A percentile compares a stretch with the other conserved stretches of the same genome.
These are phyloP conservation scores for Bombus affinis DNA, from an alignment of 1,140 invertebrate species.

Conservation along the genomic window DNA sequence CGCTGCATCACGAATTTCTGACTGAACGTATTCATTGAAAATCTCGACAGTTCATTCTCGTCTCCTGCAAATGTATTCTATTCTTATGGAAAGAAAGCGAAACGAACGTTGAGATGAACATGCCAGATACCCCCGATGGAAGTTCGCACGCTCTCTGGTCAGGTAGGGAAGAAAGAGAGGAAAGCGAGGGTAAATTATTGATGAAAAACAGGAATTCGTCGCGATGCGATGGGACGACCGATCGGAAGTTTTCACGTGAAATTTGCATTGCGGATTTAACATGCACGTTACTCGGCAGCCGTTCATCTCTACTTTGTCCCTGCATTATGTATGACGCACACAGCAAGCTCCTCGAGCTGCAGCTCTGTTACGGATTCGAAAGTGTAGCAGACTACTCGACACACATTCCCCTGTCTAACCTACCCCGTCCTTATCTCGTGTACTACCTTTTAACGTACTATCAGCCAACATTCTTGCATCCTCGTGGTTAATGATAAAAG, in stretches of 20 bases:
- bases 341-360: conserved; percentile 26
- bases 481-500: conserved; percentile 33
- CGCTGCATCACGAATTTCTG: too few relatives aligned
- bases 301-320: conserved; percentile 51
- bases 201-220: conserved; percentile 16
- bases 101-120: neutral
- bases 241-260: conserved; percentile 29
- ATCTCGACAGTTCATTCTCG: neutral
- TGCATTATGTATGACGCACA: conserved; percentile 49
- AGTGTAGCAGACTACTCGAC: conserved; percentile 58
- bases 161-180: neutral
- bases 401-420: conserved; percentile 48
- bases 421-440: conserved; percentile 25
- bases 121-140: conserved; percentile 7
- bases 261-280: conserved; percentile 46
- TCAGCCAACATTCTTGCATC: conserved; percentile 14
- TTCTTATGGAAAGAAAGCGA: conserved; percentile 16
- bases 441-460: conserved; percentile 38
- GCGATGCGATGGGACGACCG: neutral
- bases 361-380: conserved; percentile 51
- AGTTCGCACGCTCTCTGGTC: neutral
- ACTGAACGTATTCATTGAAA: neutral
- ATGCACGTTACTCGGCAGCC: conserved; percentile 26
- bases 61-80: neutral
- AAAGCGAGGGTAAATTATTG: conserved; percentile 22